Percentiles rank a stretch among this genome's conserved stretches.
Conservation (phyloP, 1,140 invertebrate genomes). For the Pararge aegeria region DNA sequence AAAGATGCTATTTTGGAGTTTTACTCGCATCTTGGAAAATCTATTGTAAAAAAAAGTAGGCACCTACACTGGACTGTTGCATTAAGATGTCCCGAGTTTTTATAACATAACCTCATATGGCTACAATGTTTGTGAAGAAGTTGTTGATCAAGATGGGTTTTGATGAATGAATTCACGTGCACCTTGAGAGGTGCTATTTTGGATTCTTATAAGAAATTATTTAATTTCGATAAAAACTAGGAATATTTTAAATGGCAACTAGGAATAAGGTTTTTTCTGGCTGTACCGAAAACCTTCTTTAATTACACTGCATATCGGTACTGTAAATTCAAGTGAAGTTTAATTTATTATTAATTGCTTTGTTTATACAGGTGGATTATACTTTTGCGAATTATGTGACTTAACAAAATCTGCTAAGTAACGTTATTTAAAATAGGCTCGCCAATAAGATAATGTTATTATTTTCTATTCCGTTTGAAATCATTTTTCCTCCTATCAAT, state of each 20-base stretch:
- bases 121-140: not conserved
- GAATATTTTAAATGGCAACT: not conserved
- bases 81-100: constrained; percentile 5
- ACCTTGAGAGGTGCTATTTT: not conserved
- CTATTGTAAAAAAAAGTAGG: constrained; percentile 58
- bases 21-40: constrained; percentile 32
- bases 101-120: not conserved
- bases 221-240: not conserved
- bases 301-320: constrained; percentile 23
- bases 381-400: not conserved
- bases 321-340: constrained; percentile 25
- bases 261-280: constrained; percentile 7
- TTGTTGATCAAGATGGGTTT: not conserved
- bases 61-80: constrained; percentile 9
- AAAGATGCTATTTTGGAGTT: constrained; percentile 12
- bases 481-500: too few species aligned
- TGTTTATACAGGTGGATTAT: constrained; percentile 17
- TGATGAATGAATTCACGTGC: not conserved
- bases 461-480: too few species aligned
- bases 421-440: too few species aligned
- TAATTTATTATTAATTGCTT: constrained; percentile 29
- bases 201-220: not conserved
- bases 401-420: too few species aligned
- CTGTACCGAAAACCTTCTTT: constrained; percentile 26
- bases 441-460: too few species aligned